Conservation (phyloP, 2,113 vertebrate species). For the Tetraodon nigroviridis region DNA sequence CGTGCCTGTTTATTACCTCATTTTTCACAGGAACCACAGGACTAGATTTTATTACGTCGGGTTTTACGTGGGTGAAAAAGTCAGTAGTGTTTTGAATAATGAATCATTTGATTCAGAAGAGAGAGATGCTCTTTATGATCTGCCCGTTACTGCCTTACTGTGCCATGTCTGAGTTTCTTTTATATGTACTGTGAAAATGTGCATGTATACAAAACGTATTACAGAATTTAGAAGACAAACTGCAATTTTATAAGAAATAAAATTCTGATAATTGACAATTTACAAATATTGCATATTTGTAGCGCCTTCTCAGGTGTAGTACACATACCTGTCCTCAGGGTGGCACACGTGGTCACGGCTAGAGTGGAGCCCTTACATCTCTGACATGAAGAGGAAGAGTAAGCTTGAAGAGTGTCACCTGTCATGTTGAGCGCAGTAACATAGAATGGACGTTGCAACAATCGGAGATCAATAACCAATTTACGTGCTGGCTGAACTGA, state of each 20-base stretch:
- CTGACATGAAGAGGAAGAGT: too few relatives aligned
- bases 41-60: conserved; percentile 19
- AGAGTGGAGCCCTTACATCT: too few relatives aligned
- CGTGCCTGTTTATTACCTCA: conserved; percentile 26
- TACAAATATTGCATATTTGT: too few relatives aligned
- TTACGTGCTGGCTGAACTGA: too few relatives aligned
- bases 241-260: conserved; percentile 2
- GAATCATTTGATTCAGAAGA: background rate
- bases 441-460: too few relatives aligned
- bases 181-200: conserved; percentile 53
- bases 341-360: too few relatives aligned
- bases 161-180: conserved; percentile 4
- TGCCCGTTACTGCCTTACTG: background rate
- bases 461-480: too few relatives aligned
- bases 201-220: conserved; percentile 30
- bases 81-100: conserved; percentile 13
- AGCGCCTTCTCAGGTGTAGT: too few relatives aligned
- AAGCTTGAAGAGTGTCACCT: too few relatives aligned
- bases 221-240: conserved; percentile 30
- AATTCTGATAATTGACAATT: background rate
- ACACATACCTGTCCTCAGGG: too few relatives aligned
- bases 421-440: too few relatives aligned
- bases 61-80: conserved; percentile 20
- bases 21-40: conserved; percentile 20
- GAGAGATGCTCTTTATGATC: conserved; percentile 13